Evolutionary conservation across 2,113 vertebrate genomes (phyloP).

Genomic region (Pterocles orientalis): DNA sequence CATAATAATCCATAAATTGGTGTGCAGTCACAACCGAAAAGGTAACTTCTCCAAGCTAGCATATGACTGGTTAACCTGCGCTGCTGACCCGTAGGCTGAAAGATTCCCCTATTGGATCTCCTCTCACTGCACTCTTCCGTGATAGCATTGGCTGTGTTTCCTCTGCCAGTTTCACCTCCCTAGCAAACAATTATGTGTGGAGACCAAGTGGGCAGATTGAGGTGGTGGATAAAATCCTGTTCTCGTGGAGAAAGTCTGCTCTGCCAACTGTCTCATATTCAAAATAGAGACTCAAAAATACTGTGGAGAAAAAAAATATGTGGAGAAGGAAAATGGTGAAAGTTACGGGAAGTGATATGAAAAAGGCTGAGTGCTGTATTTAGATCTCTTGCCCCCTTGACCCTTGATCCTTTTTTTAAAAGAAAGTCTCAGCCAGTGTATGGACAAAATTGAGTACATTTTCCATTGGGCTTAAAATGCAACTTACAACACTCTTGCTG

Average conservation of each 20-base stretch:
- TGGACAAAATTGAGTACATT: background rate
- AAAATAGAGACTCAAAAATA: background rate
- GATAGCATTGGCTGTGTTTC: background rate
- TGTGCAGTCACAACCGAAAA: background rate
- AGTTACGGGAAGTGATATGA: background rate
- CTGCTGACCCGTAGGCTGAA: background rate
- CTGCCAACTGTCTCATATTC: background rate
- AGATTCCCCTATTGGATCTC: background rate
- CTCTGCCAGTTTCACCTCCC: background rate
- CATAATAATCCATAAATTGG: background rate
- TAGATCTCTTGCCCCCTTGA: background rate
- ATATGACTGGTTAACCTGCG: background rate
- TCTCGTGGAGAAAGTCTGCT: background rate
- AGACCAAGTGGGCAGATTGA: background rate
- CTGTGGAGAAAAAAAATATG: background rate
- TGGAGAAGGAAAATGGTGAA: background rate
- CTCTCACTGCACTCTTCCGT: background rate
- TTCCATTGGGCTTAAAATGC: background rate
- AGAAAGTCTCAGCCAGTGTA: background rate
- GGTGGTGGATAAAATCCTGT: background rate
- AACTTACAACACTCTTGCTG: background rate
- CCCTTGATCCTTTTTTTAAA: background rate
- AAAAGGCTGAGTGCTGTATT: background rate
- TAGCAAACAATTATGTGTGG: background rate
- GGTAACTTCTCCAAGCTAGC: background rate